Base-by-base conservation (phyloP, 2,797 vertebrate genomes). In the Gallinago nigripennis region DNA sequence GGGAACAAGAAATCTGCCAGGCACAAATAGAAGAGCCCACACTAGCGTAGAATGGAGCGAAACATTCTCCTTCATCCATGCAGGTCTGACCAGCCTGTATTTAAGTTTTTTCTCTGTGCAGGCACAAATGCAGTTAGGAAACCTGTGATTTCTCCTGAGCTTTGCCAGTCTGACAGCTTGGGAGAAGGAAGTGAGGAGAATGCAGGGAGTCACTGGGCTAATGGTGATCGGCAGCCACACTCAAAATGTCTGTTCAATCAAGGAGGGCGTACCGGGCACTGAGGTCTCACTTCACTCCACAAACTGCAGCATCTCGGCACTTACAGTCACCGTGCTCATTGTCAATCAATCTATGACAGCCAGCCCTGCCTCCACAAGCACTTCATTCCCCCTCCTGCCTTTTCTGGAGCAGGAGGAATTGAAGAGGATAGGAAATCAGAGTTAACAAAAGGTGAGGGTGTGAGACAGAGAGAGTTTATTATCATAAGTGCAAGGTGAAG, bases 101-200 rank as follows among this genome's bases (percentile, higher is more conserved):
- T 95, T 90, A 88, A 93, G 83, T 66, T 70, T 96, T 94, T 37
- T 60, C 81, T 90, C 82, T 86, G 54, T 91, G 70, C 82, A 80
- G 70, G 79, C 77, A 91, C 85, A 96, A 95, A 92, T 81, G 90
- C 94, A 93, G 86, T 96, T 95, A 95, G 92, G 83, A 97, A 97
- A 96, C 88, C 88, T 96, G 89, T 95, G 92, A 92, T 96, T 96
- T 94, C 90, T 96, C 92, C 92, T 95, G 86, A 92, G 94, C 82
- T 71, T 84, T 96, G 83, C 94, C 93, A 96, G 81, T 91, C 83
- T 95, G 93, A 95, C 92, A 97, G 94, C 85, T 78, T 95, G 94
- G 84, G 91, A 96, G 86, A 93, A 91, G 69, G 81, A 93, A 96
- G 77, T 70, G 91, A 96, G 78, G 90, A 93, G 71, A 80, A 96